These are phyloP conservation scores for Nycteola revayana DNA, from an alignment of 2,888 invertebrate species.

Conservation along the genomic window DNA sequence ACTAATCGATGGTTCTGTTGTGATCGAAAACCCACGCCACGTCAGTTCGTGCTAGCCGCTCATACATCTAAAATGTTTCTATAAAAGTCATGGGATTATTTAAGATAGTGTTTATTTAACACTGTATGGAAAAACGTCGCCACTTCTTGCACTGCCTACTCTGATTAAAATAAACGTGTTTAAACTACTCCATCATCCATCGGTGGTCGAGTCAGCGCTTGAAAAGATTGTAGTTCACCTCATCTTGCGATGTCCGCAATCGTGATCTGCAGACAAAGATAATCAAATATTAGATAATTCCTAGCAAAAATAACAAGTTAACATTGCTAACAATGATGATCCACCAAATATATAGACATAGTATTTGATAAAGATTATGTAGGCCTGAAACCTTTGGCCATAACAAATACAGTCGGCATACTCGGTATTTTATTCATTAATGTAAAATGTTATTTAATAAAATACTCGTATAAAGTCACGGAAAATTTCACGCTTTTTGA, in stretches of 20 bases:
- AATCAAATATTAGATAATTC: too few species aligned
- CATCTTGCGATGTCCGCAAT: constrained; percentile 14
- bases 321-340: too few species aligned
- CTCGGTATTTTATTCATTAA: too few species aligned
- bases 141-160: constrained; percentile 37
- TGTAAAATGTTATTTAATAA: too few species aligned
- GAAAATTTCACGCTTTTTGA: too few species aligned
- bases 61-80: constrained; percentile 43
- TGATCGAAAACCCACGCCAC: constrained; percentile 39
- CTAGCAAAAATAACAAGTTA: too few species aligned
- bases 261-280: constrained; percentile 26
- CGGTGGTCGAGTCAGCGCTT: constrained; percentile 20
- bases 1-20: not conserved
- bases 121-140: constrained; percentile 32
- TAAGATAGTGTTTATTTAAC: not conserved
- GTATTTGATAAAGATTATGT: too few species aligned
- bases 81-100: constrained; percentile 8
- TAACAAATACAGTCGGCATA: too few species aligned
- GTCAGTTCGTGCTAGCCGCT: constrained; percentile 54
- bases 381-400: too few species aligned
- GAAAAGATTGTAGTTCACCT: constrained; percentile 26
- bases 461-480: too few species aligned
- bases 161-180: constrained; percentile 17
- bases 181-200: constrained; percentile 39
- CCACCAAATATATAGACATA: too few species aligned